These are phyloP conservation scores for Eulemur rubriventer DNA, from an alignment of 2,797 vertebrate species.

Conservation along the genomic window DNA sequence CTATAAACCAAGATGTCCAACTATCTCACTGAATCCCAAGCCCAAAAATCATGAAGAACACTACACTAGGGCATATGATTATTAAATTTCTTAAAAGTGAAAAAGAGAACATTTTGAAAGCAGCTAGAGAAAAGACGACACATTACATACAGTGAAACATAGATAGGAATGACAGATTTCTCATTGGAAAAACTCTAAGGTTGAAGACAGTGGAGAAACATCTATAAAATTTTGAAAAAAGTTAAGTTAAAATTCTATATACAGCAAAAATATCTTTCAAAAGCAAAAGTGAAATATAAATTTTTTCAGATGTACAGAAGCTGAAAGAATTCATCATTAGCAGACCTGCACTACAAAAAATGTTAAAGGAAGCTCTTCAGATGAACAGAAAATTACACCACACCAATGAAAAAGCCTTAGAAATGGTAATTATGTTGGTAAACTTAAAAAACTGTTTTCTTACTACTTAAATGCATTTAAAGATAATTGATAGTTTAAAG, in stretches of 20 bases:
- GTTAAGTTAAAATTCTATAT: constrained; percentile 1
- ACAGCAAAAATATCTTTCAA: constrained; percentile 16
- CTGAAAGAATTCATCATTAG: constrained; percentile 11
- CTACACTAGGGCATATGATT: neutral
- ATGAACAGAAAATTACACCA: neutral
- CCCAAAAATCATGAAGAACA: constrained; percentile 26
- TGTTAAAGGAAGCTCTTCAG: neutral
- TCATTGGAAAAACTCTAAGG: neutral
- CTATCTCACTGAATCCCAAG: neutral
- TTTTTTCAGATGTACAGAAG: neutral
- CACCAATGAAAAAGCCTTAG: neutral
- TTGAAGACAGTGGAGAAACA: neutral
- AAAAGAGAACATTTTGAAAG: neutral
- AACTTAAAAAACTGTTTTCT: neutral
- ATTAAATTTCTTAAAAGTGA: neutral
- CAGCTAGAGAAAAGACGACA: neutral
- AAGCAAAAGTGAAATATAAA: neutral
- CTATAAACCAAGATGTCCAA: neutral
- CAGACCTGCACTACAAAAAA: neutral
- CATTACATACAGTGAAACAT: neutral
- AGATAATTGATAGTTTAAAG: constrained; percentile 24
- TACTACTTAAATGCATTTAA: constrained; percentile 17
- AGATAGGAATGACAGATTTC: neutral
- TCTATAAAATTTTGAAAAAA: neutral
- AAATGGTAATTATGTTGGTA: constrained; percentile 31